phyloP scores from a whole-genome alignment of 2,113 vertebrate species.

The Myotis davidii region DNA sequence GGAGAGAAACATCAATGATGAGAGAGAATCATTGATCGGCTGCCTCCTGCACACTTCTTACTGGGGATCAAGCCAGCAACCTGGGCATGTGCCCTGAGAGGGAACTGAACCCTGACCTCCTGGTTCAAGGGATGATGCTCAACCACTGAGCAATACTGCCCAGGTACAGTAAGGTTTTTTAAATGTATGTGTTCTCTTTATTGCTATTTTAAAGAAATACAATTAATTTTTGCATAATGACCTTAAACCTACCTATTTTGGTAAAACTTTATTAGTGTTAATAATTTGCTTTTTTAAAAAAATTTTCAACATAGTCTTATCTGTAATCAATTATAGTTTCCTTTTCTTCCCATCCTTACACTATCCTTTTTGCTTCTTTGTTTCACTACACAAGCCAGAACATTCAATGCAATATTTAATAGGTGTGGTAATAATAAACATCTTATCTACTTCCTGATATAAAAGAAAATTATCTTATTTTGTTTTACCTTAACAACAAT shows the following conservation, averaged over 20 bases:
- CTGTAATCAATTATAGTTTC: neutral
- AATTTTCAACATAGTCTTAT: neutral
- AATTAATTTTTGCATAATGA: neutral
- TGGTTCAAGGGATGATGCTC: no score
- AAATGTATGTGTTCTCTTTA: neutral
- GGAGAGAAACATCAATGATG: no score
- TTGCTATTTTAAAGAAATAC: neutral
- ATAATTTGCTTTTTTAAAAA: neutral
- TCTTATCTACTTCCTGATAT: neutral
- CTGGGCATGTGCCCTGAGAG: no score
- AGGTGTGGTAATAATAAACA: neutral
- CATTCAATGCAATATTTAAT: neutral
- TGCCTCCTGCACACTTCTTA: no score
- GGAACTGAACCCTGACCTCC: no score
- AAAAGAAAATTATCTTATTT: neutral
- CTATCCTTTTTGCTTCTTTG: neutral
- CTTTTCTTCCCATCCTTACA: neutral
- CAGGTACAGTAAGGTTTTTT: neutral
- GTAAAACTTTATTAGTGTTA: neutral
- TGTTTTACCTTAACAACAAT: neutral
- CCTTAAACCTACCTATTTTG: neutral
- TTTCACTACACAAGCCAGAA: neutral
- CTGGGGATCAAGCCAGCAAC: no score
- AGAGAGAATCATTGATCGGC: no score
- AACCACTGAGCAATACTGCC: no score